Evolutionary conservation across 2,888 invertebrate species (phyloP), one percentile per base, ranked within the genome.

Genomic region (Orchesellides sinensis): DNA sequence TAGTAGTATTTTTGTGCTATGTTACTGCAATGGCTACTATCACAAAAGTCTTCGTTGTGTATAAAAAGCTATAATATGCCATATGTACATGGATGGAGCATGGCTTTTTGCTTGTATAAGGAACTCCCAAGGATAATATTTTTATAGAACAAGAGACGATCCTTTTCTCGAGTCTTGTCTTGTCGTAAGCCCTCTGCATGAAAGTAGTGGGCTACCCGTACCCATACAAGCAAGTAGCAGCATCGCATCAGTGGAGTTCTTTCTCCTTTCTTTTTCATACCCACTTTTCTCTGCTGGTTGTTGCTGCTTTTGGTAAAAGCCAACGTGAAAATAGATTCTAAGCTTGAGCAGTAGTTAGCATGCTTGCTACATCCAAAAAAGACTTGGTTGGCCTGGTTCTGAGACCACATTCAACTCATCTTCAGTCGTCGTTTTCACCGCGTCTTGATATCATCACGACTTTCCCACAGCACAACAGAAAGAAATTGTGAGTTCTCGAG

Each of bases 401-500:
- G 40, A 73, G 80, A 68, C 80, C 52, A 73, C 59, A 59, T 47
- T 74, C 73, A 81, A 61, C 68, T 81, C 73, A 81, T 81, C 80
- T 66, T 73, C 80, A 81, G 80, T 81, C 80, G 80, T 73, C 59
- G 80, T 81, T 81, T 73, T 56, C 66, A 81, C 73, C 52, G 59
- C 80, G 73, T 68, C 80, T 73, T 59, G 80, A 68, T 68, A 81
- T 81, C 80, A 81, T 81, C 80, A 29, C 66, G 61, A 68, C 59
- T 73, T 81, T 81, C 70, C 80, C 66, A n/a, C n/a, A n/a, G n/a
- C n/a, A n/a, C n/a, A n/a, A n/a, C n/a, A n/a, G n/a, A n/a, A n/a
- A n/a, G n/a, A n/a, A n/a, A n/a, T n/a, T n/a, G n/a, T n/a, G n/a
- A n/a, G n/a, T n/a, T n/a, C n/a, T n/a, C n/a, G n/a, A n/a, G n/a